Evolutionary conservation across 2,888 invertebrate species (phyloP), one percentile per base, ranked within the genome.

Genomic region (Philaethria dido): DNA sequence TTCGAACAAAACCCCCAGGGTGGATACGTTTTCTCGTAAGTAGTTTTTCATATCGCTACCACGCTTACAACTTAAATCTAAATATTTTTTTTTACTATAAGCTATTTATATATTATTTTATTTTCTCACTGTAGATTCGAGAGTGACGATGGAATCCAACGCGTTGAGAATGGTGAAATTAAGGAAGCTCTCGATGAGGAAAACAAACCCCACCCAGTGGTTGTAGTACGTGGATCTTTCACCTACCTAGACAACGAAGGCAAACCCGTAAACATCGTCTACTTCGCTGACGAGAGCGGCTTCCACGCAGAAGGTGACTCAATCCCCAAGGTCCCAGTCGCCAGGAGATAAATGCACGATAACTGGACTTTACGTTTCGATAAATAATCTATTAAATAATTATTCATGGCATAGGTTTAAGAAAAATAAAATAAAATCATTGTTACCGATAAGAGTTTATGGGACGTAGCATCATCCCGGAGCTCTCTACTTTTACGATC

Each of bases 231-330:
- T 69, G 95, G 95, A 14, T 83, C 88, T 3, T 95, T 89, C 85
- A 83, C 91, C 0, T 95, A 94, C 86, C 83, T 86, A 2, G 86
- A 93, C 66, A 80, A 86, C 0, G 94, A 95, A 1, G 95, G 95
- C 71, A 89, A 90, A 11, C 81, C 85, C 5, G 92, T 93, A 73
- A 78, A 80, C 25, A 69, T 94, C 72, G 89, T 78, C 57, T 95
- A 94, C 86, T 80, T 77, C 69, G 95, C 95, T 59, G 95, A 95
- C 74, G 95, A 95, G 83, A 93, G 82, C 73, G 95, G 95, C 69
- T 95, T 87, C 93, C 94, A 93, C 72, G 93, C 95, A 1, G 92
- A 93, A 50, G 94, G 95, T 52, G 89, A 89, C 0, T 94, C 94
- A 81, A 81, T 95, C 77, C 95, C 95, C 55, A 93, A 94, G 55